Evolutionary conservation across 2,797 vertebrate genomes (phyloP).

Genomic region (Hephaestus fuliginosus): DNA sequence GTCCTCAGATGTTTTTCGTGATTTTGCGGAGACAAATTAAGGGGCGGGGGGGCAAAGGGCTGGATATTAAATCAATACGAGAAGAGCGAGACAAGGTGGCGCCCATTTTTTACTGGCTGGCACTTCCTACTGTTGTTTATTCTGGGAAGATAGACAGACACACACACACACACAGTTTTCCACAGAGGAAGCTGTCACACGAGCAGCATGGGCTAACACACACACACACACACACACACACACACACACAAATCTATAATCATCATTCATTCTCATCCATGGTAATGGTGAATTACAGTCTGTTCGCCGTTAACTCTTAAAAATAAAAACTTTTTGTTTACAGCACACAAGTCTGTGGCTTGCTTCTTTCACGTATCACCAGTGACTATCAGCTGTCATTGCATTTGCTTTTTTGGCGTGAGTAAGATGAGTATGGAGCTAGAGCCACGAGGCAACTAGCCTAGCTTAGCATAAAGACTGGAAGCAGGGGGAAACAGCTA

Average conservation of each 20-base stretch:
- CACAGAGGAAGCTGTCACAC: conserved; percentile 48
- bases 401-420: not conserved
- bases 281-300: not conserved
- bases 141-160: conserved; percentile 41
- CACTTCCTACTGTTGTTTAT: conserved; percentile 66
- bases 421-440: not conserved
- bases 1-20: conserved; percentile 48
- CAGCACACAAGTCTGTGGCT: not conserved
- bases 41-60: conserved; percentile 49
- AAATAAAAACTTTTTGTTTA: too few species aligned
- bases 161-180: conserved; percentile 16
- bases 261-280: conserved; percentile 58
- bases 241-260: conserved; percentile 65
- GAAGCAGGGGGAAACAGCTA: too few species aligned
- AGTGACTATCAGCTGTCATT: not conserved
- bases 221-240: not conserved
- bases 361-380: not conserved
- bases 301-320: not conserved
- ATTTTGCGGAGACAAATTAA: conserved; percentile 73
- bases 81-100: conserved; percentile 47
- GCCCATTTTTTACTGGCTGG: conserved; percentile 65
- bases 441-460: too few species aligned
- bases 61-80: conserved; percentile 76
- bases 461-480: too few species aligned
- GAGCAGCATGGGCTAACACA: not conserved